Percentiles rank a stretch among this genome's conserved stretches.
phyloP scores from a whole-genome alignment of 2,888 invertebrate genomes.

The Tipula confusa region DNA sequence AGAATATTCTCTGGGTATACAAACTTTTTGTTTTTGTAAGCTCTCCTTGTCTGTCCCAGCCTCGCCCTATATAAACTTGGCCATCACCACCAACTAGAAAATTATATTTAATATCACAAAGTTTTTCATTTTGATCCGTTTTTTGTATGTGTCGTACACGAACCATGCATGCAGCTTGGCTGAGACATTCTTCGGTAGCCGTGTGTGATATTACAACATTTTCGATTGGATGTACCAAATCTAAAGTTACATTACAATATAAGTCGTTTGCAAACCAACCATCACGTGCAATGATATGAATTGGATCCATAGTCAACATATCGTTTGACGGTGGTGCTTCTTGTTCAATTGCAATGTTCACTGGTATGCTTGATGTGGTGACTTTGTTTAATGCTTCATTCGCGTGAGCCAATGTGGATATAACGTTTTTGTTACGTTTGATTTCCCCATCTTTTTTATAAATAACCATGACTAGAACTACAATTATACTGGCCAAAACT shows the following conservation, averaged over 20 bases:
- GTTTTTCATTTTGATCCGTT: conserved; percentile 60
- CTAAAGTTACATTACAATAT: not conserved
- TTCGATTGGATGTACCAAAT: not conserved
- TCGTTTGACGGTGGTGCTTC: not conserved
- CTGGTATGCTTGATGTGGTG: not conserved
- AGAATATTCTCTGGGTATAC: not conserved
- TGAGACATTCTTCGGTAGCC: conserved; percentile 34
- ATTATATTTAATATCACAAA: not conserved
- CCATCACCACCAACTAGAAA: conserved; percentile 63
- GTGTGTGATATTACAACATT: not conserved
- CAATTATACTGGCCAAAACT: not conserved
- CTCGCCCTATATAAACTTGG: conserved; percentile 66
- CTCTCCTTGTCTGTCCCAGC: conserved; percentile 67
- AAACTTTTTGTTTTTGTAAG: conserved; percentile 51
- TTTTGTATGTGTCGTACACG: conserved; percentile 62
- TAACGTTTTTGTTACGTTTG: not conserved
- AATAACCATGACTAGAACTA: not conserved
- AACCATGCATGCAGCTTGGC: conserved; percentile 57
- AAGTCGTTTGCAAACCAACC: not conserved
- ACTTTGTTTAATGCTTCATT: not conserved
- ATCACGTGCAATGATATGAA: not conserved
- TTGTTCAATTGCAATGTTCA: not conserved
- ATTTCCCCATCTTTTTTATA: not conserved
- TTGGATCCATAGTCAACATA: not conserved
- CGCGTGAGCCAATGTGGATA: not conserved